A percentile compares a stretch with the other conserved stretches of the same genome.
These are phyloP conservation scores for Tiliqua scincoides DNA, from an alignment of 2,113 vertebrate species.

Conservation along the genomic window DNA sequence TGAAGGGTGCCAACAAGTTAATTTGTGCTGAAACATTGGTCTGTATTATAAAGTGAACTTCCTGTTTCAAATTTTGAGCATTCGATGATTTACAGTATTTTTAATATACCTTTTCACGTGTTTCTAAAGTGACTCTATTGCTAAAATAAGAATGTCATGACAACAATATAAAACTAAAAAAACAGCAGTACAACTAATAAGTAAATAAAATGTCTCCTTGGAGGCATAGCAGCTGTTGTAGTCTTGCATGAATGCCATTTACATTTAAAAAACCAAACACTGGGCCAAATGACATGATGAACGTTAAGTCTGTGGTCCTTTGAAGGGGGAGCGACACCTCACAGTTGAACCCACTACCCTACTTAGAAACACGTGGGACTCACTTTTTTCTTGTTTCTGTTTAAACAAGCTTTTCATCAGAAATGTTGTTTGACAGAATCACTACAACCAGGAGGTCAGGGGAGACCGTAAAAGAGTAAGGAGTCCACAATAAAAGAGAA, in stretches of 20 bases:
- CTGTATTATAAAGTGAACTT: too few relatives aligned
- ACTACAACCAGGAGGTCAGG: background rate
- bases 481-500: slow-evolving; percentile 41
- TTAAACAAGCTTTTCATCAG: slow-evolving; percentile 12
- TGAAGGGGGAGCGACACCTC: background rate
- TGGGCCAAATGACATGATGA: too few relatives aligned
- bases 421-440: background rate
- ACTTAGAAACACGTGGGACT: background rate
- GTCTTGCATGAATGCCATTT: too few relatives aligned
- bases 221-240: too few relatives aligned
- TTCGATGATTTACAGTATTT: background rate
- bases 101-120: background rate
- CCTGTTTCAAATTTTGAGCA: too few relatives aligned
- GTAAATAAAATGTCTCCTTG: background rate
- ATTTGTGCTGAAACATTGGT: too few relatives aligned
- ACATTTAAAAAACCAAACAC: too few relatives aligned
- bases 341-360: background rate
- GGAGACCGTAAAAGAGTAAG: background rate
- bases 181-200: background rate
- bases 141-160: too few relatives aligned
- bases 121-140: background rate
- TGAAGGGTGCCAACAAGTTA: too few relatives aligned
- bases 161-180: too few relatives aligned
- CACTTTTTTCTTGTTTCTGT: background rate
- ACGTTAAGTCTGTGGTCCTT: too few relatives aligned